phyloP scores from a whole-genome alignment of 2,113 vertebrate species.

The Eidolon helvum region DNA sequence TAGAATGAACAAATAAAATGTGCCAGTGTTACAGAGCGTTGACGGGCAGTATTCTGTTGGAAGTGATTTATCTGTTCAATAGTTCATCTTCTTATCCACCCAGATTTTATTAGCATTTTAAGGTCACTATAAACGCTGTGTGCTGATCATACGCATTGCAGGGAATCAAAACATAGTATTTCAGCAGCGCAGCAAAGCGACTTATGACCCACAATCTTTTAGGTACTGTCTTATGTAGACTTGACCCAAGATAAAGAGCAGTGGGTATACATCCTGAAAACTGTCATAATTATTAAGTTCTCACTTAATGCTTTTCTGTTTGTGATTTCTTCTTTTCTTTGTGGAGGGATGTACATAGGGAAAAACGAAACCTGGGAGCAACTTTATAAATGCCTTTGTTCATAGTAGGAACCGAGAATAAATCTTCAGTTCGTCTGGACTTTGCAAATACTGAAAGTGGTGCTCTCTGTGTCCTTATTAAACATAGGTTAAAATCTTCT shows the following conservation, averaged over 20 bases:
- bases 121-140: neutral
- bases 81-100: neutral
- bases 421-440: neutral
- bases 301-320: neutral
- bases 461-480: neutral
- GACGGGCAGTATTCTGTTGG: neutral
- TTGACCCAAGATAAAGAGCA: neutral
- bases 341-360: neutral
- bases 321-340: neutral
- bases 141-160: neutral
- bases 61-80: neutral
- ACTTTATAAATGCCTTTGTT: neutral
- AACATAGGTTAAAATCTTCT: neutral
- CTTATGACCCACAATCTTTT: neutral
- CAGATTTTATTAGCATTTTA: neutral
- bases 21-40: neutral
- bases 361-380: neutral
- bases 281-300: neutral
- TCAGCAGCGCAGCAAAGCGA: neutral
- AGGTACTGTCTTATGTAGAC: neutral
- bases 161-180: neutral
- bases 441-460: neutral
- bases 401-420: constrained; percentile 53
- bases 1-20: neutral
- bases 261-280: neutral